Conservation (phyloP, 2,888 invertebrate species). For the Chrysomela aeneicollis region DNA sequence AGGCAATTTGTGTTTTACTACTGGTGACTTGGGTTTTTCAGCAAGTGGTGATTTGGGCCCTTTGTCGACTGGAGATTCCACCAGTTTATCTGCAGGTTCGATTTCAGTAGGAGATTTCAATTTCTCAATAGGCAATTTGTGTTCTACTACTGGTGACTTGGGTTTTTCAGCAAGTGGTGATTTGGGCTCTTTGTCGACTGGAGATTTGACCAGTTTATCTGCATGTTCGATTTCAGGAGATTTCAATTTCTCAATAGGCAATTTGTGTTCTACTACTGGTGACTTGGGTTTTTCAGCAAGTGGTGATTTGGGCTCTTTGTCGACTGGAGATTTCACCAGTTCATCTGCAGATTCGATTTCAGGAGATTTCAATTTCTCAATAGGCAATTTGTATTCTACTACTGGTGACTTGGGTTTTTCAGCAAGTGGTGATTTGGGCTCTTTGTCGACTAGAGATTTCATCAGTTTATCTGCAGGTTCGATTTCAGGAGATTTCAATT, state of each 20-base stretch:
- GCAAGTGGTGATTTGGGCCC: background rate
- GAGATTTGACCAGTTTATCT: background rate
- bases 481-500: too few species aligned
- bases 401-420: too few species aligned
- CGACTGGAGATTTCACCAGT: background rate
- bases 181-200: background rate
- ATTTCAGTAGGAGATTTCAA: background rate
- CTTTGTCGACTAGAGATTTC: too few species aligned
- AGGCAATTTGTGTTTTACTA: background rate
- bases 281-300: conserved; percentile 1
- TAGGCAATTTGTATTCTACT: too few species aligned
- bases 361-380: background rate
- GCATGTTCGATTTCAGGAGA: background rate
- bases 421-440: background rate
- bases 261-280: background rate
- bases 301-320: background rate
- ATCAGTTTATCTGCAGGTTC: too few species aligned
- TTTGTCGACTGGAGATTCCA: background rate
- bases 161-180: background rate
- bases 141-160: background rate
- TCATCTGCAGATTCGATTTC: too few species aligned
- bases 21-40: background rate
- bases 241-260: background rate
- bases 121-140: background rate
- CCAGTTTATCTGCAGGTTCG: background rate